A percentile compares a stretch with the other conserved stretches of the same genome.
Evolutionary conservation across 1,140 invertebrate genomes (phyloP).

Genomic region (Pomacea maculata): DNA sequence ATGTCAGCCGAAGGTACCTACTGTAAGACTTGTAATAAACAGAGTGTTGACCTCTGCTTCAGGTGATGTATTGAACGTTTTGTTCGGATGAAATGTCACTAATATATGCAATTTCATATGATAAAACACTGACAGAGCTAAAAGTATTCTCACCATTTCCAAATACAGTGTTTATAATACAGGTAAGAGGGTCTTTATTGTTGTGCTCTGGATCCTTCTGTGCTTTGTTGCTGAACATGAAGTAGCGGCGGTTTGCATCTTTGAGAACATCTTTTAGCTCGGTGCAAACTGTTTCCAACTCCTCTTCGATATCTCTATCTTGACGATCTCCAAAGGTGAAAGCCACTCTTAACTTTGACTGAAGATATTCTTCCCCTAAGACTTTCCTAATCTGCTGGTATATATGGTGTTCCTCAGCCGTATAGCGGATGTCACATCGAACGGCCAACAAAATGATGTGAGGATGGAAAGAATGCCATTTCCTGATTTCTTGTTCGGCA

Average conservation of each 20-base stretch:
- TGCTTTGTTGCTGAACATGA: neutral
- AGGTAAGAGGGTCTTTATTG: too few species aligned
- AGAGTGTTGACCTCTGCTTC: too few species aligned
- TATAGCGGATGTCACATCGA: neutral
- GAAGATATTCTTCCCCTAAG: neutral
- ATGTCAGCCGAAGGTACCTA: too few species aligned
- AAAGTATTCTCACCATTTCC: too few species aligned
- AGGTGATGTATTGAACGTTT: too few species aligned
- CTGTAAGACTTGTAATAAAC: too few species aligned
- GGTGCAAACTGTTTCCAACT: neutral
- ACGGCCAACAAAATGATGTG: neutral
- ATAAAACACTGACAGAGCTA: too few species aligned
- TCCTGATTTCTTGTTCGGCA: neutral
- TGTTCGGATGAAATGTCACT: too few species aligned
- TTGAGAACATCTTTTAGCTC: neutral
- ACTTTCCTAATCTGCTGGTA: neutral
- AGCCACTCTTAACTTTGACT: neutral
- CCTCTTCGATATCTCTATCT: neutral
- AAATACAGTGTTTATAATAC: rapidly evolving
- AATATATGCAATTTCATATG: too few species aligned
- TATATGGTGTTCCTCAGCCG: neutral
- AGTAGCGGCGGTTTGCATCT: neutral
- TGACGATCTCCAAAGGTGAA: neutral
- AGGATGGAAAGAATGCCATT: neutral
- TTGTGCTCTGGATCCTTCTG: too few species aligned